phyloP scores from a whole-genome alignment of 2,797 vertebrate species.

The Meriones psammophilus region DNA sequence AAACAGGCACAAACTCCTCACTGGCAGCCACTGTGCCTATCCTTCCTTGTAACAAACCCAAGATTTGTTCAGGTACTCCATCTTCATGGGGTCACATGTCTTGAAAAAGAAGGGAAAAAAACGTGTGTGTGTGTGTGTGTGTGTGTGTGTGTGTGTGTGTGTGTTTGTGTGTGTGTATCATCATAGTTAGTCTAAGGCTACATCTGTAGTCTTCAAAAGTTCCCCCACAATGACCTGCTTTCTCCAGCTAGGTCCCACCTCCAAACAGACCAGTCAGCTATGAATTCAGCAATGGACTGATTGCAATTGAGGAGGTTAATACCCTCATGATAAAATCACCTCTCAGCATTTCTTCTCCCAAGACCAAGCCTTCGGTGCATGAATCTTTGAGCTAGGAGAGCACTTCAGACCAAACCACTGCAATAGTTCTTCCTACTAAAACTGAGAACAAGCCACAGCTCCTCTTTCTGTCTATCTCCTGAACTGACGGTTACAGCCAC shows the following conservation, averaged over 20 bases:
- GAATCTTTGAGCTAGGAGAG: background rate
- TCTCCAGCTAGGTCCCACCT: background rate
- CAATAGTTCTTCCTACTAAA: background rate
- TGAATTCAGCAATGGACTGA: background rate
- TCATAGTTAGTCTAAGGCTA: no score
- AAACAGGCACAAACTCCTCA: background rate
- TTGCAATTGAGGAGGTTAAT: background rate
- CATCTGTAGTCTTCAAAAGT: background rate
- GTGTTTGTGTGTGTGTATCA: no score
- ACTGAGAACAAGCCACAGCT: background rate
- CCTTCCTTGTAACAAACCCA: background rate
- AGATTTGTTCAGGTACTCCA: background rate
- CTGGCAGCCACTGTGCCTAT: background rate
- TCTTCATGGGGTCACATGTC: background rate
- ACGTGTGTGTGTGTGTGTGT: no score
- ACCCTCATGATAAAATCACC: background rate
- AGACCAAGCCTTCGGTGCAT: background rate
- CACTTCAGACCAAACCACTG: background rate
- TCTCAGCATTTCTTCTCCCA: background rate
- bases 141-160: no score
- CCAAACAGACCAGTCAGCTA: background rate
- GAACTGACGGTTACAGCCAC: background rate
- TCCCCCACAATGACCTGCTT: background rate
- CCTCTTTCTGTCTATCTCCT: background rate
- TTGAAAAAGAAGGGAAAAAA: background rate